phyloP scores from a whole-genome alignment of 2,113 vertebrate genomes.

The Coreoperca whiteheadi region DNA sequence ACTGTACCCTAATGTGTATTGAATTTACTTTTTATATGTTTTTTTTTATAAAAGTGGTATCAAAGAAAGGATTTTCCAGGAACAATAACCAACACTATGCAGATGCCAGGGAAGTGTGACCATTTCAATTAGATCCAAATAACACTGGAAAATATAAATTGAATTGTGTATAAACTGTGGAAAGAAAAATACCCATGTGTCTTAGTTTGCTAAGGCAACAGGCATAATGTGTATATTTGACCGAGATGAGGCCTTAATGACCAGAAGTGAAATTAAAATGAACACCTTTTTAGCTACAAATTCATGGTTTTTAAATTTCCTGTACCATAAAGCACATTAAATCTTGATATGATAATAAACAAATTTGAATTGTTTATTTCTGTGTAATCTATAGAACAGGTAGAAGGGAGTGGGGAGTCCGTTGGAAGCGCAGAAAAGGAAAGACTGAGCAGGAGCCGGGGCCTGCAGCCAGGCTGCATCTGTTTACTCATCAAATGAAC shows the following conservation, averaged over 20 bases:
- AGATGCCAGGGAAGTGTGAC: neutral
- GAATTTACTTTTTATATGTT: too few species aligned
- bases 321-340: neutral
- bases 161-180: too few species aligned
- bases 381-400: neutral
- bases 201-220: neutral
- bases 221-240: too few species aligned
- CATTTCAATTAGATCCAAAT: neutral
- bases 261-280: neutral
- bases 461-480: conserved; percentile 19
- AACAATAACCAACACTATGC: neutral
- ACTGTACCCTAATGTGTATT: too few species aligned
- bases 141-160: neutral
- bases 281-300: neutral
- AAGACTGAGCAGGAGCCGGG: neutral
- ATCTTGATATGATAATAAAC: neutral
- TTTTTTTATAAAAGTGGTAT: too few species aligned
- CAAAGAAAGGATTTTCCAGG: too few species aligned
- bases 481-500: conserved; percentile 50
- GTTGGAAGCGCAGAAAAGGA: neutral
- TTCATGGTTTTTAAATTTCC: neutral
- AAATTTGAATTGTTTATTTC: neutral
- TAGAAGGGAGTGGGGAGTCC: neutral
- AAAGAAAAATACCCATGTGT: neutral
- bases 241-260: neutral